These are phyloP conservation scores for Falcaria lacertinaria DNA, from an alignment of 2,888 invertebrate species.

Conservation along the genomic window DNA sequence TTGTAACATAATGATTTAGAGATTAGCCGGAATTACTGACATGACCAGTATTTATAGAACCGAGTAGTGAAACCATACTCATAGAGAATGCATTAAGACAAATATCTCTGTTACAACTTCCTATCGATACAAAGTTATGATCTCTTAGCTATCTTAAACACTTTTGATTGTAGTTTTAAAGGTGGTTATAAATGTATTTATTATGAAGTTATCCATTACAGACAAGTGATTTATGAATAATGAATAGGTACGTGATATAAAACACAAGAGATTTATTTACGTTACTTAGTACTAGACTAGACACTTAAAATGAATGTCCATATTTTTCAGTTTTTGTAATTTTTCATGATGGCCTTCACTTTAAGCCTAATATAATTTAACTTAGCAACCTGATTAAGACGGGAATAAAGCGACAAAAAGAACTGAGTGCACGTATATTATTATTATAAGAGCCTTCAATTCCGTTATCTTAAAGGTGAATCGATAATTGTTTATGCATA, in stretches of 20 bases:
- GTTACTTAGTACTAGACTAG: too few relatives aligned
- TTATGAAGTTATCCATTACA: too few relatives aligned
- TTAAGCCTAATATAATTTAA: too few relatives aligned
- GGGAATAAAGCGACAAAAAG: neutral
- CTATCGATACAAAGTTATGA: neutral
- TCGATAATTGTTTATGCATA: conserved; percentile 47
- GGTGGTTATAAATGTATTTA: too few relatives aligned
- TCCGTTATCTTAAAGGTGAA: conserved; percentile 23
- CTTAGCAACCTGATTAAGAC: too few relatives aligned
- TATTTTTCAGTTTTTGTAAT: too few relatives aligned
- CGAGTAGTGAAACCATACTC: conserved; percentile 10
- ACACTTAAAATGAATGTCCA: too few relatives aligned
- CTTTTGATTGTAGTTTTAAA: too few relatives aligned
- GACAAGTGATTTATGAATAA: too few relatives aligned
- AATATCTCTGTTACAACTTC: neutral
- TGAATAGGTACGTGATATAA: too few relatives aligned
- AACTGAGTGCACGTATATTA: conserved; percentile 17
- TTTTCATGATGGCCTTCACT: too few relatives aligned
- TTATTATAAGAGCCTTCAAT: conserved; percentile 2
- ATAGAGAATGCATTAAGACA: conserved; percentile 11
- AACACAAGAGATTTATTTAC: too few relatives aligned
- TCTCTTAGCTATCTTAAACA: neutral
- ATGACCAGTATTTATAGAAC: neutral
- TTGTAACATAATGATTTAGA: conserved; percentile 1
- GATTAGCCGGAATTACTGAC: conserved; percentile 1